phyloP scores from a whole-genome alignment of 2,888 invertebrate species.

The Isoperla grammatica region DNA sequence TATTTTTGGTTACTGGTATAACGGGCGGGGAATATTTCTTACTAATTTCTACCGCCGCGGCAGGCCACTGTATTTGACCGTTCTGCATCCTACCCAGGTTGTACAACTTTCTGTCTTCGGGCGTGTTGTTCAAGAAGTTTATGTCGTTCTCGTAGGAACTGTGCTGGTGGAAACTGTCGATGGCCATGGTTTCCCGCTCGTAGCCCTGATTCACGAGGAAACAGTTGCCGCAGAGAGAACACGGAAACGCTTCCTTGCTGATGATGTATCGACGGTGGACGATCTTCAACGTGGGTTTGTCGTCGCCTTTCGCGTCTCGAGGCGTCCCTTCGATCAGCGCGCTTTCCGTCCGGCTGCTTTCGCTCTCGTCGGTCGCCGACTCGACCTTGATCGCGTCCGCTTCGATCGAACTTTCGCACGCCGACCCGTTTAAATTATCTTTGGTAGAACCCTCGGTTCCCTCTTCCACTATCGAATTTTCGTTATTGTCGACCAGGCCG shows the following conservation, averaged over 20 bases:
- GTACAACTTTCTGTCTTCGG: not conserved
- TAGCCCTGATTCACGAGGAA: slow-evolving; percentile 35
- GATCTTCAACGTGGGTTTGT: slow-evolving; percentile 23
- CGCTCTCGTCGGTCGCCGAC: too few relatives aligned
- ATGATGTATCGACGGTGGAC: slow-evolving; percentile 36
- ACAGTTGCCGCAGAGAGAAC: slow-evolving; percentile 37
- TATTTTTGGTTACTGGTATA: not conserved
- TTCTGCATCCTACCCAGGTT: too few relatives aligned
- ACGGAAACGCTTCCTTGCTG: slow-evolving; percentile 37
- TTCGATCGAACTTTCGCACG: not conserved
- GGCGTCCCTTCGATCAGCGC: too few relatives aligned
- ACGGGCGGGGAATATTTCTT: too few relatives aligned
- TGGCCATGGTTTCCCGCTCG: slow-evolving; percentile 30
- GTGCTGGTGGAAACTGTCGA: slow-evolving; percentile 15
- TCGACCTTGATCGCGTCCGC: too few relatives aligned
- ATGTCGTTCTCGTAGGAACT: slow-evolving; percentile 5
- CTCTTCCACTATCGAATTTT: not conserved
- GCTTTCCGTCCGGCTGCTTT: too few relatives aligned
- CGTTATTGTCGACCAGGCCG: not conserved
- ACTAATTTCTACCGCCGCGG: too few relatives aligned
- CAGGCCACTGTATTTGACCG: too few relatives aligned
- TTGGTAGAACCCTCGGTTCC: slow-evolving; percentile 3
- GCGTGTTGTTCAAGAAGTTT: slow-evolving; percentile 3
- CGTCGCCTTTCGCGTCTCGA: not conserved
- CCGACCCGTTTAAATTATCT: slow-evolving; percentile 19